Percentiles rank a stretch among this genome's conserved stretches.
Conservation (phyloP, 2,113 vertebrate genomes). For the Synchiropus splendidus region DNA sequence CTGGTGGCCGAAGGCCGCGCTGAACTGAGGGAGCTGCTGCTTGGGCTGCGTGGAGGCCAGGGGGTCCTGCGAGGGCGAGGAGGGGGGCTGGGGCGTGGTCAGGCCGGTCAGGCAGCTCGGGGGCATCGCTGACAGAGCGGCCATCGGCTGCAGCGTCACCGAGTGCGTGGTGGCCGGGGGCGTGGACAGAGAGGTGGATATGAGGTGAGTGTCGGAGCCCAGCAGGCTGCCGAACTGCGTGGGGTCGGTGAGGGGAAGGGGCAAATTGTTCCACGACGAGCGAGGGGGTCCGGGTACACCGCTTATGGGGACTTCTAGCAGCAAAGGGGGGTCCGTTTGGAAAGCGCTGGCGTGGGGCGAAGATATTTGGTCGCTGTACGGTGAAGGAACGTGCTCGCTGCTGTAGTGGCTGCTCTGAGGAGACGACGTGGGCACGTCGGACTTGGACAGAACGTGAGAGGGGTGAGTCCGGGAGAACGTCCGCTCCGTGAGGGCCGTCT, state of each 20-base stretch:
- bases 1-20: slow-evolving; percentile 95
- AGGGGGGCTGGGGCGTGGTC: slow-evolving; percentile 56
- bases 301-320: slow-evolving; percentile 88
- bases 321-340: slow-evolving; percentile 84
- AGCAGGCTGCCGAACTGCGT: slow-evolving; percentile 88
- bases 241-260: slow-evolving; percentile 82
- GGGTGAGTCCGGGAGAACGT: slow-evolving; percentile 82
- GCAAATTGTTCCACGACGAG: slow-evolving; percentile 87
- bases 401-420: slow-evolving; percentile 92
- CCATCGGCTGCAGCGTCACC: slow-evolving; percentile 86
- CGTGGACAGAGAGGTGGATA: slow-evolving; percentile 94
- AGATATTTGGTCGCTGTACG: slow-evolving; percentile 91
- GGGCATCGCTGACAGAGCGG: slow-evolving; percentile 85
- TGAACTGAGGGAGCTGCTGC: slow-evolving; percentile 98
- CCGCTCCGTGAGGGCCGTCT: slow-evolving; percentile 80
- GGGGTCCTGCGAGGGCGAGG: slow-evolving; percentile 64
- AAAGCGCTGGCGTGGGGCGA: slow-evolving; percentile 83
- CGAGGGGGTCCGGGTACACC: slow-evolving; percentile 79
- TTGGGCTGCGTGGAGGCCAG: slow-evolving; percentile 85
- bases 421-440: slow-evolving; percentile 79
- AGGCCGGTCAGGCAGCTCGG: slow-evolving; percentile 78
- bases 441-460: slow-evolving; percentile 82
- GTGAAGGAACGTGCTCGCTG: slow-evolving; percentile 90
- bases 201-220: slow-evolving; percentile 85
- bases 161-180: slow-evolving; percentile 88